Base-by-base conservation (phyloP, 1,140 invertebrate genomes). In the Orius laevigatus region DNA sequence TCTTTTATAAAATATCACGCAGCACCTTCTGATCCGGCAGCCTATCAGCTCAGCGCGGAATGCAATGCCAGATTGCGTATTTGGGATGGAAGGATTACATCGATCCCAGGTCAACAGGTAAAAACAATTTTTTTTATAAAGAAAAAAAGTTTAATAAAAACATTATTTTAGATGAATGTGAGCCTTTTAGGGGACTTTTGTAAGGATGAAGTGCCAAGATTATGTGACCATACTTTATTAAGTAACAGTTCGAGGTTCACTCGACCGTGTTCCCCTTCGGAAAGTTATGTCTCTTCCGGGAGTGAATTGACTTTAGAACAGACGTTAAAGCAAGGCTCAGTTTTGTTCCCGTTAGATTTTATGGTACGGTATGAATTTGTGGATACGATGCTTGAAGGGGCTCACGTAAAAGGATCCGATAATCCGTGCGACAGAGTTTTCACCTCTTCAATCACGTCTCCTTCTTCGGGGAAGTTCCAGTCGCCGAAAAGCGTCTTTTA, bases 1-100 rank as follows among this genome's bases (percentile, higher is more conserved):
- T 81, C 81, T 1, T 86, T 88, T 56, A 74, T 84, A 58, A 84
- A 84, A 61, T 86, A 84, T 57, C 78, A 84, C 61, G 75, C 79
- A 2, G 73, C 75, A 3, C 72, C 68, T 16, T 70, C 71, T 0
- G 79, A 81, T 55, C 65, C 69, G 0, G 69, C 72, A 0, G 74
- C 71, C 9, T 76, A 76, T 53, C 78, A 80, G 53, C 67, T 71
- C 25, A 65, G 67, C 8, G 69, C 74, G 42, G 79, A 81, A 48
- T 83, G 81, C 58, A 79, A 79, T 33, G 77, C 79, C 2, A 73
- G 79, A 49, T 67, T 84, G 3, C 70, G 78, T 35, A 78, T 84
- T 38, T 82, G 79, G 78, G 78, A 84, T 55, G 80, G 79, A 1
- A 60, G 73, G 60, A 68, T 74, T 38, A 62, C 66, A 48, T 58